Conservation (phyloP, 2,888 invertebrate genomes). For the Holacanthella duospinosa region DNA sequence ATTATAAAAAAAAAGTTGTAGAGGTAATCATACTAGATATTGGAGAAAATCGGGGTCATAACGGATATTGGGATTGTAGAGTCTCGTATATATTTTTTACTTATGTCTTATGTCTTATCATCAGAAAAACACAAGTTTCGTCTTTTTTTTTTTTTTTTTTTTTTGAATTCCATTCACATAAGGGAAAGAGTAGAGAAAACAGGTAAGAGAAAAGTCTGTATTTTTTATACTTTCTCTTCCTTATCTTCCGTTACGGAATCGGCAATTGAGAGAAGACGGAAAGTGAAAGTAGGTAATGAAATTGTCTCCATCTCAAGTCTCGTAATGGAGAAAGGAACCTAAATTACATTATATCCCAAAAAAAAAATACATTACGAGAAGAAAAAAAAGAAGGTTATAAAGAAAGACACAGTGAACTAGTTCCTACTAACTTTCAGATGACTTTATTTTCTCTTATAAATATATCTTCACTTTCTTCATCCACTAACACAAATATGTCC, state of each 20-base stretch:
- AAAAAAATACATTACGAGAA: too few relatives aligned
- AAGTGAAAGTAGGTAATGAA: background rate
- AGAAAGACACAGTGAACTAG: background rate
- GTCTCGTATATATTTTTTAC: background rate
- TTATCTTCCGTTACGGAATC: background rate
- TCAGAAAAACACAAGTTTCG: background rate
- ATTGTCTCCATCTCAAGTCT: background rate
- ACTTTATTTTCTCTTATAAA: background rate
- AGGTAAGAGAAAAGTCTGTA: background rate
- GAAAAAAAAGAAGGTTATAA: too few relatives aligned
- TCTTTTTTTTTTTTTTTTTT: background rate
- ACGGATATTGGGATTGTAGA: too few relatives aligned
- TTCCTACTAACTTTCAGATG: background rate
- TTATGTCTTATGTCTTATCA: background rate
- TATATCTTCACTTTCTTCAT: background rate
- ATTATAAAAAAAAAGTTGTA: too few relatives aligned
- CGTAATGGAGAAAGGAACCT: background rate
- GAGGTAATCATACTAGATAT: too few relatives aligned
- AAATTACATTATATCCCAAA: background rate
- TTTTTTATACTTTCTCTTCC: background rate
- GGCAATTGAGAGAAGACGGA: background rate
- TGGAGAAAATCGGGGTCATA: too few relatives aligned
- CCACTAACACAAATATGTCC: background rate
- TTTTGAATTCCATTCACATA: background rate
- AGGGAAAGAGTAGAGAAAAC: background rate